These are phyloP conservation scores for Jordanella pulchra DNA, from an alignment of 2,797 vertebrate species.

Conservation along the genomic window DNA sequence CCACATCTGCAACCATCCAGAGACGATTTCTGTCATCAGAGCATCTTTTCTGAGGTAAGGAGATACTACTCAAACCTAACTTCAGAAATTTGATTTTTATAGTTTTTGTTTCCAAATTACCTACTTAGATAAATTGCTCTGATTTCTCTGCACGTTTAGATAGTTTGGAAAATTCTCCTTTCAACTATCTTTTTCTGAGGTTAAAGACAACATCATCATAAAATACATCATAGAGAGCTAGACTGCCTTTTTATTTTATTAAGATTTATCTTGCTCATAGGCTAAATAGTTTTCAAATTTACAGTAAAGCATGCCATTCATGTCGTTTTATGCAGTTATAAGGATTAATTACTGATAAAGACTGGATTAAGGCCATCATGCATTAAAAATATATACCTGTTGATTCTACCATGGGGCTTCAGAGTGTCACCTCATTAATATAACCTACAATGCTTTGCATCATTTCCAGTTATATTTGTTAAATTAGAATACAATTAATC, in stretches of 20 bases:
- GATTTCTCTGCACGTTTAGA: neutral
- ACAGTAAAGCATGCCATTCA: neutral
- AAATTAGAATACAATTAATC: too few species aligned
- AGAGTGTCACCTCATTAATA: neutral
- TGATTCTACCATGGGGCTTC: neutral
- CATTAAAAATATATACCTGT: neutral
- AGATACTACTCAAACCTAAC: neutral
- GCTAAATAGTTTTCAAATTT: neutral
- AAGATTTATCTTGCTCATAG: neutral
- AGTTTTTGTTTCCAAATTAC: neutral
- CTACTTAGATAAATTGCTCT: neutral
- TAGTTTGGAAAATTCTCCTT: neutral
- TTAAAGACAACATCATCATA: neutral
- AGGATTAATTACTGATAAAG: neutral
- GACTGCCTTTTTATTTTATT: neutral
- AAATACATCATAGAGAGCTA: neutral
- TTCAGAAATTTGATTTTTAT: neutral
- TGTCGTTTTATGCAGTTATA: neutral
- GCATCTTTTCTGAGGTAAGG: constrained; percentile 66
- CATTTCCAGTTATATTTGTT: neutral
- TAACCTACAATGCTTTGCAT: neutral
- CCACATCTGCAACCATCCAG: constrained; percentile 20
- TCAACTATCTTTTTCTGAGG: neutral
- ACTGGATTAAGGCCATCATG: neutral
- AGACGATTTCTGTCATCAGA: constrained; percentile 20